Percentiles rank a stretch among this genome's conserved stretches.
Evolutionary conservation across 2,797 vertebrate genomes (phyloP).

Genomic region (Limnodromus scolopaceus): DNA sequence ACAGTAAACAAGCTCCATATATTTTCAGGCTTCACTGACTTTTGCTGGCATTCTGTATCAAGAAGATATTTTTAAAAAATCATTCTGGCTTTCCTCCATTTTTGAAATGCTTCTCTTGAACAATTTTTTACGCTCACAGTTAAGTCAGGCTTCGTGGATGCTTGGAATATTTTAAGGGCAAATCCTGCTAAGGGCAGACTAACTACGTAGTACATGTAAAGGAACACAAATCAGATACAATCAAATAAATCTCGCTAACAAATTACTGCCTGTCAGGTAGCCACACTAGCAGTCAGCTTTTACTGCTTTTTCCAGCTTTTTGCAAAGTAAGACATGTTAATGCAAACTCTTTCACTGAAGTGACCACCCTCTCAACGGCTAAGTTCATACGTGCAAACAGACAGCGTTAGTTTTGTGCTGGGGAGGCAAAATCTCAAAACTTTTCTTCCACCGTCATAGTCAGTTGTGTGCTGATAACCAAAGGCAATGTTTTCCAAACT

Average conservation of each 20-base stretch:
- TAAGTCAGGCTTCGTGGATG: neutral
- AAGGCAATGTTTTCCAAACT: neutral
- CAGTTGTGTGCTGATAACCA: neutral
- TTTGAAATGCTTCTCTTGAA: neutral
- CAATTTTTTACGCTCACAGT: neutral
- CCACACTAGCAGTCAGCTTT: neutral
- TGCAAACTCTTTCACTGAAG: neutral
- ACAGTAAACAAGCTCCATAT: neutral
- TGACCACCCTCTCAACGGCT: neutral
- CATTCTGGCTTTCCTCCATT: neutral
- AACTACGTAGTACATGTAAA: neutral
- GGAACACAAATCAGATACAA: neutral
- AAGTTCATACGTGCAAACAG: rapidly evolving
- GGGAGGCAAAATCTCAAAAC: neutral
- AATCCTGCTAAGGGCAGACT: neutral
- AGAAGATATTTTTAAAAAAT: neutral
- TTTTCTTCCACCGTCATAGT: neutral
- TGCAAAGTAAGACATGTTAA: neutral
- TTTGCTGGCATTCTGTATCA: neutral
- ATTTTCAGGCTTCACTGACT: slow-evolving; percentile 21
- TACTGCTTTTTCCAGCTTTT: neutral
- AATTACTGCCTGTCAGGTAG: neutral
- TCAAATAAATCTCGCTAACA: neutral
- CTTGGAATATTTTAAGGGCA: neutral
- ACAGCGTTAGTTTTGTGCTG: rapidly evolving